These are phyloP conservation scores for Cygnus atratus DNA, from an alignment of 2,113 vertebrate species.

Conservation along the genomic window DNA sequence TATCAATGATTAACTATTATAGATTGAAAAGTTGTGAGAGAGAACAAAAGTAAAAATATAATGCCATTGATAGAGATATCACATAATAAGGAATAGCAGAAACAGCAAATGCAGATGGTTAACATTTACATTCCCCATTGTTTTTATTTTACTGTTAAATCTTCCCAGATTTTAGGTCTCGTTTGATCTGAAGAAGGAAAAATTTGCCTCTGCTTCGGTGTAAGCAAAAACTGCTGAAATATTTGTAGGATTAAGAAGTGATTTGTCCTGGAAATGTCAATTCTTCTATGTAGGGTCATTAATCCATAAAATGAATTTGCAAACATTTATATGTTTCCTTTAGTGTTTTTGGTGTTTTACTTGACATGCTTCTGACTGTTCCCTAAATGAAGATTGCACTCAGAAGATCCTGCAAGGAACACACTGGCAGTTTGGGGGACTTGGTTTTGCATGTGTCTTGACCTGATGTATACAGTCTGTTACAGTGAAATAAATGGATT, in stretches of 20 bases:
- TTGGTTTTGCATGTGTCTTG: background rate
- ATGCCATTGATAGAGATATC: conserved; percentile 61
- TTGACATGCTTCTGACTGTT: conserved; percentile 6
- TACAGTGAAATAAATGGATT: background rate
- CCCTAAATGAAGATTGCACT: background rate
- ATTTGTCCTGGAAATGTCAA: conserved; percentile 67
- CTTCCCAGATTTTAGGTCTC: conserved; percentile 76
- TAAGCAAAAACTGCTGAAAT: conserved; percentile 71
- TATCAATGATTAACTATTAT: conserved; percentile 75
- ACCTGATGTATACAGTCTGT: background rate
- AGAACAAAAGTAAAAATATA: conserved; percentile 58
- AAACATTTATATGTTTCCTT: conserved; percentile 52
- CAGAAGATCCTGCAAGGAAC: background rate
- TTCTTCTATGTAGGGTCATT: conserved; percentile 62
- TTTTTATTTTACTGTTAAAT: conserved; percentile 80
- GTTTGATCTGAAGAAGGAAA: conserved; percentile 79
- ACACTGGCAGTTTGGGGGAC: background rate
- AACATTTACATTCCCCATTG: conserved; percentile 72
- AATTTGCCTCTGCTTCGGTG: conserved; percentile 61
- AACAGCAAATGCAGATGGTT: conserved; percentile 79
- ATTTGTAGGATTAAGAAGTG: conserved; percentile 68
- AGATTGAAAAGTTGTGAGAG: conserved; percentile 65
- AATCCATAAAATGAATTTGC: conserved; percentile 48
- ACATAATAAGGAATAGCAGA: conserved; percentile 64
- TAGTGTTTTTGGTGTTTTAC: background rate